Evolutionary conservation across 1,140 invertebrate genomes (phyloP).

Genomic region (Ips typographus): DNA sequence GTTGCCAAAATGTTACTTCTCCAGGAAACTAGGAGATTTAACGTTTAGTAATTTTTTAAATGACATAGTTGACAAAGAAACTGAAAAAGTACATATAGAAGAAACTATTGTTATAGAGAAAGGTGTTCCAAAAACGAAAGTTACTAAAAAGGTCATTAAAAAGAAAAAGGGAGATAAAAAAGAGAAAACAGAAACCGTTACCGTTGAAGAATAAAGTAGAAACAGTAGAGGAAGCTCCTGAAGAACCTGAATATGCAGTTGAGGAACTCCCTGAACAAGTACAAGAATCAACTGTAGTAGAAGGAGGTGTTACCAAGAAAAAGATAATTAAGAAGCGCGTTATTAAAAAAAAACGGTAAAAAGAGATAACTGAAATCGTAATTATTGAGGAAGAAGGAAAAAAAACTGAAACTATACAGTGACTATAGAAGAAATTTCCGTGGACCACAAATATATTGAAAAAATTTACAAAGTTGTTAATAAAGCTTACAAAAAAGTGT

Average conservation of each 20-base stretch:
- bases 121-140: slow-evolving; percentile 11
- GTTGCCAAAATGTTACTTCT: no score
- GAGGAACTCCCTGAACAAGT: slow-evolving; percentile 50
- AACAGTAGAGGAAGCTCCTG: slow-evolving; percentile 44
- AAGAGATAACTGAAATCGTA: slow-evolving; percentile 26
- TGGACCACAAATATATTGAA: no score
- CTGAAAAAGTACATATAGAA: no score
- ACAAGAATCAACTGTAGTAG: slow-evolving; percentile 22
- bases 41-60: no score
- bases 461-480: no score
- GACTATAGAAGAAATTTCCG: slow-evolving; percentile 9
- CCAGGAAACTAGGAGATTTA: no score
- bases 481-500: slow-evolving; percentile 5
- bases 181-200: slow-evolving; percentile 44
- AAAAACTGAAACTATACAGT: not conserved
- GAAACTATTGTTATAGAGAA: not conserved
- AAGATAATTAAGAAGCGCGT: slow-evolving; percentile 49
- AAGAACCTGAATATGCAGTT: slow-evolving; percentile 33
- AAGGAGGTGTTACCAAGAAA: slow-evolving; percentile 47
- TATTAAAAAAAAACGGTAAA: slow-evolving; percentile 48
- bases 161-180: slow-evolving; percentile 41
- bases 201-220: slow-evolving; percentile 50
- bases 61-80: no score
- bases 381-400: slow-evolving; percentile 24
- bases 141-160: slow-evolving; percentile 49